Conservation (phyloP, 2,888 invertebrate species). For the Phyllotreta striolata region DNA sequence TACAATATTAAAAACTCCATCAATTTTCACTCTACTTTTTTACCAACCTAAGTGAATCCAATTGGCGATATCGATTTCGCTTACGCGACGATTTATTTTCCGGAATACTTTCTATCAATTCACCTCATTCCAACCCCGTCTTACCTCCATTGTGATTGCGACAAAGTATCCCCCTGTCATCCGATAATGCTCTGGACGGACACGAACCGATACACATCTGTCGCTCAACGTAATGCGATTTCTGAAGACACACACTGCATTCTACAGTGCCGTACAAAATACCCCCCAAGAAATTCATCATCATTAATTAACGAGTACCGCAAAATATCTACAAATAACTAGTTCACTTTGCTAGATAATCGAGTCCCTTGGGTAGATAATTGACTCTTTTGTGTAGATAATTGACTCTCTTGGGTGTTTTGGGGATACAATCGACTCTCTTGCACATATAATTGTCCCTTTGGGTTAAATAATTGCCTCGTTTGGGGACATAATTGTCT, state of each 20-base stretch:
- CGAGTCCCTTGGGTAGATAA: no score
- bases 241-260: background rate
- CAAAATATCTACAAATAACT: no score
- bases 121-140: slow-evolving; percentile 27
- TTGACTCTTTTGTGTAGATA: no score
- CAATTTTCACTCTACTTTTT: background rate
- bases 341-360: no score
- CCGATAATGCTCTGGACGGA: slow-evolving; percentile 32
- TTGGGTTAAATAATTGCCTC: no score
- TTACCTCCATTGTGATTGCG: slow-evolving; percentile 24
- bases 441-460: no score
- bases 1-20: background rate
- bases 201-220: slow-evolving; percentile 37
- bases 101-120: slow-evolving; percentile 19
- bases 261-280: no score
- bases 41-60: slow-evolving; percentile 12
- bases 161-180: slow-evolving; percentile 36
- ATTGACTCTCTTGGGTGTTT: no score
- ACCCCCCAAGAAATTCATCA: no score
- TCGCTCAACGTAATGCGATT: slow-evolving; percentile 38
- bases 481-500: no score
- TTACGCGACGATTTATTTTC: slow-evolving; percentile 16
- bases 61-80: slow-evolving; percentile 1
- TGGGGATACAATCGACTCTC: no score
- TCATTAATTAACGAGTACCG: no score